Evolutionary conservation across 2,113 vertebrate genomes (phyloP), one percentile per base, ranked within the genome.

Genomic region (Gobio gobio): DNA sequence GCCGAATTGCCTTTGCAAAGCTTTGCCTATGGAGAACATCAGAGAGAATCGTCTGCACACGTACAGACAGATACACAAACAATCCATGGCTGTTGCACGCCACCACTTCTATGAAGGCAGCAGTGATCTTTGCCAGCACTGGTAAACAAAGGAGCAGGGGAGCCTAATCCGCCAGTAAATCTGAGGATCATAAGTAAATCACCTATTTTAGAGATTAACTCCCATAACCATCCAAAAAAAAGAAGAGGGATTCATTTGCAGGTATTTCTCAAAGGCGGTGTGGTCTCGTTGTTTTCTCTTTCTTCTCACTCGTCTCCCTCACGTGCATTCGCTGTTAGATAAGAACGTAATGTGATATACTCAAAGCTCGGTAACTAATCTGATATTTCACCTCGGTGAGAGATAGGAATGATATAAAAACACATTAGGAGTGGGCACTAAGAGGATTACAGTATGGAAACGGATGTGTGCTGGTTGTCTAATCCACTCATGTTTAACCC

Each of bases 391-490:
- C 93, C 93, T 94, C 91, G 51, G 88, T 88, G 89, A 92, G 91
- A 90, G 93, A 95, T 94, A 92, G 90, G 64, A 93, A 92, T 94
- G 92, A 94, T 94, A 94, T 92, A 93, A 93, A 94, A 94, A 93
- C 76, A 90, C 94, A 94, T 94, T 94, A 93, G 91, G 90, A 94
- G 91, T 94, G 94, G 90, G 90, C 90, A 90, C 91, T 94, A 95
- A 94, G 94, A 94, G 93, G 94, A 95, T 95, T 95, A 94, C 86
- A 86, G 91, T 91, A 93, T 94, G 91, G 91, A 93, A 95, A 94
- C 91, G 91, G 93, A 94, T 94, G 93, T 95, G 94, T 90, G 92
- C 58, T 22, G 6, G 68, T 14, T 83, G 92, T 93, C 93, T 93
- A 95, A 94, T 95, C 93, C 93, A 94, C 92, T 94, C 90, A 84